Evolutionary conservation across 2,888 invertebrate species (phyloP).

Genomic region (Bhutanitis thaidina): DNA sequence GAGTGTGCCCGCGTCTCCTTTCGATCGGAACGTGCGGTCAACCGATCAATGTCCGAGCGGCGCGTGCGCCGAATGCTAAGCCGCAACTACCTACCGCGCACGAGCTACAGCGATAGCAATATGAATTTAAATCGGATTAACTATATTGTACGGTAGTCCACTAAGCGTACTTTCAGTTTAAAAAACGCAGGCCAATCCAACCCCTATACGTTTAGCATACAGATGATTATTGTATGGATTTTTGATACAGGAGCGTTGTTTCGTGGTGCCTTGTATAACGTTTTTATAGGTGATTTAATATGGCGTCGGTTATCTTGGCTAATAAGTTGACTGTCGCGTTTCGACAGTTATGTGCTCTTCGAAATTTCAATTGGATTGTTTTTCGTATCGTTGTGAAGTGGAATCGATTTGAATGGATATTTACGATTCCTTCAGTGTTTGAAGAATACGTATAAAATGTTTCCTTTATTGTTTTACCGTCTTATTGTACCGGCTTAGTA

Average conservation of each 20-base stretch:
- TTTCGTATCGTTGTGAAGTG: slow-evolving; percentile 15
- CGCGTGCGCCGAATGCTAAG: slow-evolving; percentile 56
- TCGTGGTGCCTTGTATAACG: slow-evolving; percentile 12
- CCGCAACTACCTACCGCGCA: slow-evolving; percentile 54
- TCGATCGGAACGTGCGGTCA: slow-evolving; percentile 11
- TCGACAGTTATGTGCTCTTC: slow-evolving; percentile 25
- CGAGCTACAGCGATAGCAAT: slow-evolving; percentile 58
- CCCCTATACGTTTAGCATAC: not conserved
- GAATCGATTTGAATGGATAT: slow-evolving; percentile 12
- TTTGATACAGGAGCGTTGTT: not conserved
- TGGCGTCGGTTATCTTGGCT: slow-evolving; percentile 21
- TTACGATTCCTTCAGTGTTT: slow-evolving; percentile 15
- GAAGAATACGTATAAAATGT: slow-evolving; percentile 1
- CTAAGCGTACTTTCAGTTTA: slow-evolving; percentile 21
- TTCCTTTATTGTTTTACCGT: slow-evolving; percentile 6
- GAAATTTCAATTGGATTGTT: slow-evolving; percentile 22
- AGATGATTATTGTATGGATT: not conserved
- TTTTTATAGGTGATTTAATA: slow-evolving; percentile 24
- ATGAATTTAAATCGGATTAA: slow-evolving; percentile 73
- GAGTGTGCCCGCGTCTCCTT: slow-evolving; percentile 1
- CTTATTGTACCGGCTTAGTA: too few relatives aligned
- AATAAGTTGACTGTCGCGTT: slow-evolving; percentile 25
- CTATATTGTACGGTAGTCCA: slow-evolving; percentile 31
- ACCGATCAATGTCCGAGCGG: slow-evolving; percentile 27
- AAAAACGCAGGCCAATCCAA: not conserved